phyloP scores from a whole-genome alignment of 1,140 invertebrate species.

The Cecropterus lyciades region DNA sequence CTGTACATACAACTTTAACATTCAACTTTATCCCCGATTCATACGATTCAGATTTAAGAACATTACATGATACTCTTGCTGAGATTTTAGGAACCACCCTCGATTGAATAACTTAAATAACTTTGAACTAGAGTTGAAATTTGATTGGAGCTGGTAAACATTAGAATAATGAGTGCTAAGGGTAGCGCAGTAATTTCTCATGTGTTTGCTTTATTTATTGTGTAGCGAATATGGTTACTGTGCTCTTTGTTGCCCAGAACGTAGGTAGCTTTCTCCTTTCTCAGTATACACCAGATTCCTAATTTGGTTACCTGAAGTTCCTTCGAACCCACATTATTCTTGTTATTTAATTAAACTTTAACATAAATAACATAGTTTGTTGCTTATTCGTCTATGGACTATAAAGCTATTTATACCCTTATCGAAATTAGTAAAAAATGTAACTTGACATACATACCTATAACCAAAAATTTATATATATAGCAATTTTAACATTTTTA shows the following conservation, averaged over 20 bases:
- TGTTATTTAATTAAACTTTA: no score
- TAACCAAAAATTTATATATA: no score
- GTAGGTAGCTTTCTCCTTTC: conserved; percentile 45
- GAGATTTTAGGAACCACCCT: conserved; percentile 40
- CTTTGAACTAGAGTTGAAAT: conserved; percentile 43
- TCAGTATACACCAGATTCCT: not conserved
- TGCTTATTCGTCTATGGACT: no score
- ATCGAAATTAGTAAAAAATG: no score
- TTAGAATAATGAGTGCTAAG: conserved; percentile 47
- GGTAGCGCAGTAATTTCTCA: conserved; percentile 76
- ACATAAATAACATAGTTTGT: no score
- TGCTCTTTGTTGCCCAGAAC: conserved; percentile 49
- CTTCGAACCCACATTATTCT: no score
- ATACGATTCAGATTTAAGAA: conserved; percentile 44
- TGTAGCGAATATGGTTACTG: conserved; percentile 70
- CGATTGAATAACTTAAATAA: conserved; percentile 41
- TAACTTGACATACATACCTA: no score
- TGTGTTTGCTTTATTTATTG: conserved; percentile 76
- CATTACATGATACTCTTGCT: conserved; percentile 37
- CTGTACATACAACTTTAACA: conserved; percentile 41
- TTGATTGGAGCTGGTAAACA: conserved; percentile 33
- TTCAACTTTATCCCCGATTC: conserved; percentile 17
- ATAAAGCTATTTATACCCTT: no score
- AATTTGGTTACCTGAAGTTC: not conserved
- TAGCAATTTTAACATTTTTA: no score